Conservation (phyloP, 2,113 vertebrate genomes). For the Labeo rohita region DNA sequence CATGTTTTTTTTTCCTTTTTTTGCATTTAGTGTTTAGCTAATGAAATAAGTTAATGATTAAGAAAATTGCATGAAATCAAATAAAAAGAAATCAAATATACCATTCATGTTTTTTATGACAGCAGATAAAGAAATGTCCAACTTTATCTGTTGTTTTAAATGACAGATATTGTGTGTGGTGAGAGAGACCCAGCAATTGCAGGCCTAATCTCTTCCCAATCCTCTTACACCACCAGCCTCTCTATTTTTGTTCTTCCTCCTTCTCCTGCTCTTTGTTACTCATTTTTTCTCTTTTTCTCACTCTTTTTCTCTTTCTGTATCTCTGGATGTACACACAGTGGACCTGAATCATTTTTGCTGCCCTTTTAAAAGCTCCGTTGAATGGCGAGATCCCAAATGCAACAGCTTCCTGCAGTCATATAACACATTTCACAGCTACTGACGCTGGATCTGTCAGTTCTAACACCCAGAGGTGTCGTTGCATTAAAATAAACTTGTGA, state of each 20-base stretch:
- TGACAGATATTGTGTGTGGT: conserved; percentile 41
- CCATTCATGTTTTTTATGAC: not conserved
- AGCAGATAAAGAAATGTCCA: not conserved
- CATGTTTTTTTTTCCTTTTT: not conserved
- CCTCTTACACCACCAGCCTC: conserved; percentile 70
- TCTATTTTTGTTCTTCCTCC: conserved; percentile 68
- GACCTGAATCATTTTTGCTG: conserved; percentile 20
- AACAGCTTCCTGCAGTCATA: conserved; percentile 6
- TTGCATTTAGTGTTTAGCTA: not conserved
- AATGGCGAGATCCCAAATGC: conserved; percentile 13
- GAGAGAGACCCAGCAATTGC: conserved; percentile 66
- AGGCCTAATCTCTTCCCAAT: conserved; percentile 77
- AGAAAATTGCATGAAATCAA: not conserved
- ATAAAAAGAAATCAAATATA: not conserved
- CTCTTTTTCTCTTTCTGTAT: not conserved
- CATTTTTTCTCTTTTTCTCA: not conserved
- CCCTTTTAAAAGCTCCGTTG: conserved; percentile 23
- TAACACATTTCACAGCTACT: conserved; percentile 45
- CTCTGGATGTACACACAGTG: not conserved
- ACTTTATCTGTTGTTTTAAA: conserved; percentile 55
- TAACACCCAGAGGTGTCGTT: conserved; percentile 7
- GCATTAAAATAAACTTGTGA: conserved; percentile 22
- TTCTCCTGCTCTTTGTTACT: not conserved
- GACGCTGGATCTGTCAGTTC: conserved; percentile 18
- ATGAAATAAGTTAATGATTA: not conserved